phyloP scores from a whole-genome alignment of 2,113 vertebrate genomes.

The Lathamus discolor region DNA sequence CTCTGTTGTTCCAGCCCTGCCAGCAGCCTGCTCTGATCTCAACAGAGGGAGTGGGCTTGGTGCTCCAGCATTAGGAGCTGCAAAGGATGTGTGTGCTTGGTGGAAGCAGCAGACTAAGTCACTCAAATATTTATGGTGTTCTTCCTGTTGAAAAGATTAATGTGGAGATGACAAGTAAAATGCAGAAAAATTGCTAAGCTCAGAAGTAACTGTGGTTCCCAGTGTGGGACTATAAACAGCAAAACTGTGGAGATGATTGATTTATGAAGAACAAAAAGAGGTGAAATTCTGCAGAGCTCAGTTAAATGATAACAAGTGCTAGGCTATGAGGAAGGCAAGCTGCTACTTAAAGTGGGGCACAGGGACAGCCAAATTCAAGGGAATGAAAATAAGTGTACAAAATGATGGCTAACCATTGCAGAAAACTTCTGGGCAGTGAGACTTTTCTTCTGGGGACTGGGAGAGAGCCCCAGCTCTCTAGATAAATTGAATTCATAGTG shows the following conservation, averaged over 20 bases:
- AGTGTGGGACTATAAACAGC: background rate
- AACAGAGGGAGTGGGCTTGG: constrained; percentile 14
- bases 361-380: background rate
- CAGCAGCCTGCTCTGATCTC: constrained; percentile 14
- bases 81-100: background rate
- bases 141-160: background rate
- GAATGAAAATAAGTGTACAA: background rate
- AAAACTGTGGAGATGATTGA: background rate
- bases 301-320: background rate
- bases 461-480: background rate
- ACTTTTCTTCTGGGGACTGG: background rate
- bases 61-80: background rate
- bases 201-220: background rate
- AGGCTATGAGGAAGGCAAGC: background rate
- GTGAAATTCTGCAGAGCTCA: background rate
- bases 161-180: background rate
- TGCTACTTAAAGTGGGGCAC: background rate
- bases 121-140: constrained; percentile 9
- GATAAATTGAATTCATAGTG: background rate
- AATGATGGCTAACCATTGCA: background rate
- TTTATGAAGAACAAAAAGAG: background rate
- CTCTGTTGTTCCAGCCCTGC: background rate
- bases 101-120: background rate
- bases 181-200: background rate
- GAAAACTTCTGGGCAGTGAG: background rate